Percentiles rank a stretch among this genome's conserved stretches.
Evolutionary conservation across 2,888 invertebrate species (phyloP).

Genomic region (Amorpha juglandis): DNA sequence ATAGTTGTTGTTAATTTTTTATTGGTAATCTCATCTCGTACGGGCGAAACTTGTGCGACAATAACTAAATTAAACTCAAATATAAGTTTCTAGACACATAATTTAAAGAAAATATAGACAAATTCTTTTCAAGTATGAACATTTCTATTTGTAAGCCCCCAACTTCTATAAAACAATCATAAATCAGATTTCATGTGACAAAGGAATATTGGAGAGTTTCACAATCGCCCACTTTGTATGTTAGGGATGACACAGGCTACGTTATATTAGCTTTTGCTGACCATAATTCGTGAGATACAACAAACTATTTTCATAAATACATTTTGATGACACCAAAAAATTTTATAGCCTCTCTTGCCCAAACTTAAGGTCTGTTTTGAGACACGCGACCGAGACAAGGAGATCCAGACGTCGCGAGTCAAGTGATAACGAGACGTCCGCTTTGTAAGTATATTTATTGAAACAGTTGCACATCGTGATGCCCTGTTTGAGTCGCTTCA

Average conservation of each 20-base stretch:
- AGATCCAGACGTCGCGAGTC: too few relatives aligned
- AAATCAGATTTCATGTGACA: constrained; percentile 20
- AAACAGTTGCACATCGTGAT: too few relatives aligned
- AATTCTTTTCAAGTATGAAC: constrained; percentile 20
- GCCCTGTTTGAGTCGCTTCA: too few relatives aligned
- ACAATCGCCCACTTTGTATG: constrained; percentile 13
- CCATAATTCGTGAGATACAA: neutral
- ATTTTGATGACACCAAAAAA: too few relatives aligned
- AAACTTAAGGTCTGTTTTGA: too few relatives aligned
- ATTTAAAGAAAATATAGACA: constrained; percentile 35
- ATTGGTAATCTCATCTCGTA: constrained; percentile 31
- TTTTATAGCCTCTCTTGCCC: too few relatives aligned
- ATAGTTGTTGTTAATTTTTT: neutral
- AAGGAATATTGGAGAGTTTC: constrained; percentile 21
- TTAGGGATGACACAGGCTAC: constrained; percentile 8
- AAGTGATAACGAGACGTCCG: too few relatives aligned
- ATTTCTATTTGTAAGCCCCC: constrained; percentile 4
- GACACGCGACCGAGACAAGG: too few relatives aligned
- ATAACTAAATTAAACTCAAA: constrained; percentile 18
- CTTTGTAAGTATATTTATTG: too few relatives aligned
- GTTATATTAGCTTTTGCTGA: constrained; percentile 12
- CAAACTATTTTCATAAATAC: neutral
- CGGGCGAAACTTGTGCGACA: constrained; percentile 11
- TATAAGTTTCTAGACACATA: constrained; percentile 47
- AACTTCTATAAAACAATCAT: constrained; percentile 13